Conservation (phyloP, 2,113 vertebrate genomes). For the Alouatta palliata region DNA sequence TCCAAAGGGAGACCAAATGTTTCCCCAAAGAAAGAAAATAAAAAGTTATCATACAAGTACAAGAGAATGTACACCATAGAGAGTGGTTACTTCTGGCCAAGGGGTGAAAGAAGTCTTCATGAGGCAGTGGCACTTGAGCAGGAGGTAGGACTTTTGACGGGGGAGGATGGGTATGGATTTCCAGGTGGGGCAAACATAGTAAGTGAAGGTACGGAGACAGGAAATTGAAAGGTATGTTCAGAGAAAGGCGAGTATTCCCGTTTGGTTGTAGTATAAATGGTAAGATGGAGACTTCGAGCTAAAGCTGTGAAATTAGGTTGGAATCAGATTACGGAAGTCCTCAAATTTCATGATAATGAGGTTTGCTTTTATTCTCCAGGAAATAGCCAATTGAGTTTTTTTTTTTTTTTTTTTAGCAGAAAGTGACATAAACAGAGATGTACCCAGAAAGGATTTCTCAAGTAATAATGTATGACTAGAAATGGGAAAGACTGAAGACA, state of each 20-base stretch:
- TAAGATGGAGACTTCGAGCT: background rate
- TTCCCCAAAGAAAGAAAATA: slow-evolving; percentile 16
- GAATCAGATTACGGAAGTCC: background rate
- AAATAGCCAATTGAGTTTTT: background rate
- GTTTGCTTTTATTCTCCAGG: slow-evolving; percentile 39
- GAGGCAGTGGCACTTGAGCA: background rate
- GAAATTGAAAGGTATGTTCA: background rate
- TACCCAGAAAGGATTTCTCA: background rate
- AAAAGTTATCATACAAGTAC: background rate
- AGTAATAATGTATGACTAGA: background rate
- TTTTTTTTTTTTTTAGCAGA: background rate
- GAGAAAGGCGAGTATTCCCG: background rate
- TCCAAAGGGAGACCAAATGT: slow-evolving; percentile 11
- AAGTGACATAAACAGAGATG: background rate
- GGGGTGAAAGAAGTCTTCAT: background rate
- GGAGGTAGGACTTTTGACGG: background rate
- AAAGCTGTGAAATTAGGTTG: background rate
- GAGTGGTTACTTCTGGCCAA: background rate
- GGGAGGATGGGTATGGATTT: background rate
- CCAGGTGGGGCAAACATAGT: background rate
- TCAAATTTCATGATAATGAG: slow-evolving; percentile 40
- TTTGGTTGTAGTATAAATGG: background rate
- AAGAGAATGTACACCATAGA: background rate
- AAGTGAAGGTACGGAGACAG: background rate
- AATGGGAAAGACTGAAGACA: background rate